Conservation (phyloP, 1,140 invertebrate species). For the Ips typographus region DNA sequence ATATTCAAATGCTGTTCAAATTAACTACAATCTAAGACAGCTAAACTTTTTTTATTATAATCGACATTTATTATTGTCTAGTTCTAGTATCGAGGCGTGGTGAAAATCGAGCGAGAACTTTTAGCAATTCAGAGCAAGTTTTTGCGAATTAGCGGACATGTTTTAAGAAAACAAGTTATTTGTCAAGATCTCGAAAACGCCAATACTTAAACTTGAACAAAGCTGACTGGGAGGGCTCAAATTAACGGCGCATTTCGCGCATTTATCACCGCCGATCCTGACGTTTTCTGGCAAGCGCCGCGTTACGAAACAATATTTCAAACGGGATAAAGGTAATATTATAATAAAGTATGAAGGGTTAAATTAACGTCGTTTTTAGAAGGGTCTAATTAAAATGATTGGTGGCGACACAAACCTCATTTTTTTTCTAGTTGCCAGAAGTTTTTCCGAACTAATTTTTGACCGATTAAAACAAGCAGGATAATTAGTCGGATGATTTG, state of each 20-base stretch:
- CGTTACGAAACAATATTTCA: constrained; percentile 23
- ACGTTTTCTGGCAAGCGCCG: constrained; percentile 10
- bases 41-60: too few species aligned
- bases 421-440: too few species aligned
- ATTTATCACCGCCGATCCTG: constrained; percentile 19
- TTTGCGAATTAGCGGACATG: too few species aligned
- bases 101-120: too few species aligned
- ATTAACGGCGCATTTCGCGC: constrained; percentile 17
- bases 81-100: too few species aligned
- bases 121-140: too few species aligned
- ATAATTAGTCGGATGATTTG: background rate
- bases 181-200: constrained; percentile 9
- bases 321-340: constrained; percentile 14
- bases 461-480: background rate
- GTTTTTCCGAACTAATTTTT: too few species aligned
- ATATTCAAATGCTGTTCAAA: too few species aligned
- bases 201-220: constrained; percentile 23
- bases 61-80: too few species aligned
- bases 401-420: background rate
- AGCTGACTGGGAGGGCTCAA: constrained; percentile 12
- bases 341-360: constrained; percentile 15
- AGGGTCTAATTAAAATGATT: constrained; percentile 14
- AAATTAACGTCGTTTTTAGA: background rate
- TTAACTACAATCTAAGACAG: too few species aligned
- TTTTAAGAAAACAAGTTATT: constrained; percentile 4